Conservation (phyloP, 1,140 invertebrate species). For the Tenebrio molitor region DNA sequence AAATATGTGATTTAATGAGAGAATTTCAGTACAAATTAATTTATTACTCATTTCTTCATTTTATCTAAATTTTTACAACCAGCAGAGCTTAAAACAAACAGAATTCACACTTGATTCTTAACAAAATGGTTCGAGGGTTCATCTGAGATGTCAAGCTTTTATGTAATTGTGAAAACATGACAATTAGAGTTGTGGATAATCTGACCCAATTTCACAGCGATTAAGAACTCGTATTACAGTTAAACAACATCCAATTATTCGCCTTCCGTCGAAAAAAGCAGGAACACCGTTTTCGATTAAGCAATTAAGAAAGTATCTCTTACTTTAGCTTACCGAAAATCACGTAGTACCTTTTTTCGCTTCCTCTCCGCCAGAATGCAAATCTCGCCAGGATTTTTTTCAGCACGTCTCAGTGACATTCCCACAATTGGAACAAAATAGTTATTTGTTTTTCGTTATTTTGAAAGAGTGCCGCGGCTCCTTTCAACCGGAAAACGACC, state of each 20-base stretch:
- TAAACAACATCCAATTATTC: slow-evolving; percentile 37
- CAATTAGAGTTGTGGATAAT: slow-evolving; percentile 19
- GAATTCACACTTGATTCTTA: too few species aligned
- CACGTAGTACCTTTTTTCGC: slow-evolving; percentile 25
- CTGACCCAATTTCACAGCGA: slow-evolving; percentile 30
- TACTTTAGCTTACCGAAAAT: slow-evolving; percentile 25
- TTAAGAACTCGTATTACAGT: slow-evolving; percentile 32
- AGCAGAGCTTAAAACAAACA: too few species aligned
- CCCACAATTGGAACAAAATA: slow-evolving; percentile 36
- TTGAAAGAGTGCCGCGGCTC: background rate
- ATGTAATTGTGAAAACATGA: slow-evolving; percentile 1
- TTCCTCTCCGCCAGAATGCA: slow-evolving; percentile 22
- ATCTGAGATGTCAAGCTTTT: background rate
- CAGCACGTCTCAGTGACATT: slow-evolving; percentile 27
- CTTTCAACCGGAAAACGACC: slow-evolving; percentile 23
- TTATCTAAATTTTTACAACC: too few species aligned
- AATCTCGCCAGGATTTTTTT: slow-evolving; percentile 27
- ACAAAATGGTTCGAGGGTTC: too few species aligned
- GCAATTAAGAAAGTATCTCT: slow-evolving; percentile 38
- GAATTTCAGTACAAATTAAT: too few species aligned
- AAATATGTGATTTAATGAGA: too few species aligned
- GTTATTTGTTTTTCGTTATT: slow-evolving; percentile 38
- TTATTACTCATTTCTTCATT: too few species aligned
- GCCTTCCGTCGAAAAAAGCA: slow-evolving; percentile 34
- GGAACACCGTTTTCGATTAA: slow-evolving; percentile 40